Base-by-base conservation (phyloP, 2,113 vertebrate species). In the Pluvialis apricaria region DNA sequence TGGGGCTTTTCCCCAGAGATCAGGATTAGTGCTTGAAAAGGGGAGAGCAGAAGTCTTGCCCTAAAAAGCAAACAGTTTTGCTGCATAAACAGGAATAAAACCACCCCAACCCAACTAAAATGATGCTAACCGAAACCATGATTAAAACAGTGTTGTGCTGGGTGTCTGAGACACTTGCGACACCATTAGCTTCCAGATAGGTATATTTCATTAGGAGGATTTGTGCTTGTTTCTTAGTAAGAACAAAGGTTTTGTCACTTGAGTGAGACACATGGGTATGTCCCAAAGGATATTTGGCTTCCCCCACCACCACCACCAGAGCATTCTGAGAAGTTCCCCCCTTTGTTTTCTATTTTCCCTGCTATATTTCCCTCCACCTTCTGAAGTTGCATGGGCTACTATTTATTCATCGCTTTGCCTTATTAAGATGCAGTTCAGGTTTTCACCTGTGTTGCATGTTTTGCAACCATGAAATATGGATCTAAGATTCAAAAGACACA, bases 341-440 rank as follows among this genome's bases (percentile, higher is more conserved):
- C 29, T 82, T 60, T 61, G 15, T 55, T 76, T 90, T n/a, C 58
- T 77, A 1, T 40, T 85, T 82, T 77, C 18, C 24, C 42, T 40
- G 38, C 45, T 82, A 0, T 38, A 22, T 91, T 82, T 87, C 73
- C 58, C 40, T 61, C 21, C 26, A 32, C 34, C 36, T 73, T 52
- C 72, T 77, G 61, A 81, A 91, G 45, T 4, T 77, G 19, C 24
- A 64, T 6, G 22, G 66, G 51, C 52, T 57, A 25, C 65, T 85
- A 65, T 75, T 92, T 86, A 81, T 86, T 92, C 78, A 68, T 55
- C 47, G 9, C 38, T 82, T 62, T 11, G 10, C 58, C 87, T 76
- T 72, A 85, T 92, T 91, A 88, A 91, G 78, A 94, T 88, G 62
- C 91, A 36, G 68, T 66, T 94, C 93, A 90, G 31, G 91, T 91